phyloP scores from a whole-genome alignment of 2,888 invertebrate species.

The Alloscopus bannaensis region DNA sequence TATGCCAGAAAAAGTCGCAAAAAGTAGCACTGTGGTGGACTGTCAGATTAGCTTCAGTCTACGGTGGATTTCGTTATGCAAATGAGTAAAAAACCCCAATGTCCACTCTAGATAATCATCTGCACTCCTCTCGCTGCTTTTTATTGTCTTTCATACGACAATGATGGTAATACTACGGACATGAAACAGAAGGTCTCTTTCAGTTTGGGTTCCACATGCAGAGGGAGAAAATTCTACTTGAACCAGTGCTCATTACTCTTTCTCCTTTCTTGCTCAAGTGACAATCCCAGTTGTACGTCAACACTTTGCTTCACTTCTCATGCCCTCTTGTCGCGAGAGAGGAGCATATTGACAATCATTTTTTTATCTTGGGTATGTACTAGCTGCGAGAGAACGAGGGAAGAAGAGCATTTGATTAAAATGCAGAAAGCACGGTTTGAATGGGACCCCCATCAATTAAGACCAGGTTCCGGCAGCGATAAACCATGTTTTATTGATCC shows the following conservation, averaged over 20 bases:
- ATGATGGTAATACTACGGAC: slow-evolving; percentile 1
- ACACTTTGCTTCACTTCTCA: not conserved
- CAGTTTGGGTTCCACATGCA: not conserved
- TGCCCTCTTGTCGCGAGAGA: too few relatives aligned
- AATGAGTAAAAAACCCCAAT: slow-evolving; percentile 12
- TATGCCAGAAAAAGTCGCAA: too few relatives aligned
- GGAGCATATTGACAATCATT: too few relatives aligned
- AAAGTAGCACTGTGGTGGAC: not conserved
- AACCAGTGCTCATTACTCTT: not conserved
- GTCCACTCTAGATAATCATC: slow-evolving; percentile 33
- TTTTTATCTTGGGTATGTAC: too few relatives aligned
- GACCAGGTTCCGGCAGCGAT: slow-evolving; percentile 54
- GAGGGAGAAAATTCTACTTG: not conserved
- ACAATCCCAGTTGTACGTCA: not conserved
- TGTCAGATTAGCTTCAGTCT: not conserved
- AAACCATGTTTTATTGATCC: slow-evolving; percentile 56
- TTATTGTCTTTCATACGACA: not conserved
- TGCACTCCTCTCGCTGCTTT: not conserved
- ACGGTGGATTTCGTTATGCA: slow-evolving; percentile 22
- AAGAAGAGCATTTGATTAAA: not conserved
- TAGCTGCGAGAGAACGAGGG: too few relatives aligned
- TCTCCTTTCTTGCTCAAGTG: not conserved
- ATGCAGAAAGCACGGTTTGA: not conserved
- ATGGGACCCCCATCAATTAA: slow-evolving; percentile 49
- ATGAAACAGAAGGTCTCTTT: slow-evolving; percentile 4